Base-by-base conservation (phyloP, 2,113 vertebrate genomes). In the Psephotus haematonotus region DNA sequence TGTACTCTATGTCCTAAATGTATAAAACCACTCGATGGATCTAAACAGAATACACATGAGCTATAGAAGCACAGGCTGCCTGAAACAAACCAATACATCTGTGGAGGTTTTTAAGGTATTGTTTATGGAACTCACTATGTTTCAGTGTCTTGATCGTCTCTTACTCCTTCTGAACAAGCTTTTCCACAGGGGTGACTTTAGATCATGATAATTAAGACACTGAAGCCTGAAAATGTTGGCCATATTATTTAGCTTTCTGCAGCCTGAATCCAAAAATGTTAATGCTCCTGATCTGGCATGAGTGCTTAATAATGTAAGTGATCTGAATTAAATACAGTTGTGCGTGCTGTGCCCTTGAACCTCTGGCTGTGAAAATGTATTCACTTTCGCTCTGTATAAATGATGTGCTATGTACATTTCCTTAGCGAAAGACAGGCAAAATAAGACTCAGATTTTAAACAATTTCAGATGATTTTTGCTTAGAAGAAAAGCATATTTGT, bases 251-350 rank as follows among this genome's bases (percentile, higher is more conserved):
- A 97, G 28, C n/a, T 95, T 97, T 92, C 81, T 69, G 3, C 46
- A 95, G 62, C 16, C 37, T 55, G 37, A 63, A 37, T 82, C 37
- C 18, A 88, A 71, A 93, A 86, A 74, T 93, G 71, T 95, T 96
- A 97, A 96, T 87, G 72, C 75, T 95, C 39, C 92, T 95, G 95
- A 92, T 90, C 87, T 97, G 92, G 84, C 83, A 91, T 33, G 39
- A 72, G 28, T 91, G 67, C 81, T 95, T 97, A 97, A 96, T 90
- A 96, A 74, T 78, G 59, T 94, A 96, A 97, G 81, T 75, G 91
- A 78, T 78, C 78, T 96, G 89, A 96, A 97, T 96, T 96, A 95
- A 97, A 94, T 70, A 93, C 92, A 98, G 93, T 97, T 97, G 90
- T 96, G 86, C 89, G 37, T 93, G 67, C 95, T 72, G 47, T 95